Base-by-base conservation (phyloP, 2,888 invertebrate genomes). In the Dryococelus australis region DNA sequence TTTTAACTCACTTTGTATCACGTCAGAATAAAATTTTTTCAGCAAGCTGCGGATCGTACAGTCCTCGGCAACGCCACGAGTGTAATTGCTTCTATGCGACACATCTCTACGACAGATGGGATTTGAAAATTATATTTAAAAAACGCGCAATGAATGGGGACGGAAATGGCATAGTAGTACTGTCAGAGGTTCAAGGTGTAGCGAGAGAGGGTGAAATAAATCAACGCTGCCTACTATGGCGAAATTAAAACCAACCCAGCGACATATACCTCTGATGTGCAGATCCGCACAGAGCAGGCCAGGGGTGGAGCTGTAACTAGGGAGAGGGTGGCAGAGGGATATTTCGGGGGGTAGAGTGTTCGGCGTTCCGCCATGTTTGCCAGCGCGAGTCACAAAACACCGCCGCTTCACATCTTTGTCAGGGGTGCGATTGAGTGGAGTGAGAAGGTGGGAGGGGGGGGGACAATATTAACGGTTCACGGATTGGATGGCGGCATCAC, bases 341-440 rank as follows among this genome's bases (percentile, higher is more conserved):
- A 24, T 65, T 65, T 16, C 8, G 8, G n/a, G 24, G 24, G 24
- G n/a, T 8, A 24, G 20, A 65, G 65, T 8, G 65, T n/a, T 65
- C 65, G 65, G 65, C 16, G 47, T 65, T 65, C 65, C 65, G 65
- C 65, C 65, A 65, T 65, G 65, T 65, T 65, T n/a, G 65, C 65
- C 10, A 20, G 65, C 65, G n/a, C 20, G 65, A 65, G 12, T 65
- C 65, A n/a, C 65, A 65, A n/a, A n/a, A 65, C 65, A 47, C n/a
- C 65, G 65, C n/a, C 65, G n/a, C 65, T n/a, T 20, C 13, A 16
- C 65, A 65, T 65, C 65, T 65, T 65, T 65, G 65, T 65, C n/a
- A 20, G 20, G 20, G 8, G 24, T 20, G 20, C n/a, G n/a, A n/a
- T n/a, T 20, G 20, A 6, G 65, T 20, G 20, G 65, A n/a, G 20